Percentiles rank a stretch among this genome's conserved stretches.
These are phyloP conservation scores for Dicentrarchus labrax DNA, from an alignment of 2,113 vertebrate genomes.

Conservation along the genomic window DNA sequence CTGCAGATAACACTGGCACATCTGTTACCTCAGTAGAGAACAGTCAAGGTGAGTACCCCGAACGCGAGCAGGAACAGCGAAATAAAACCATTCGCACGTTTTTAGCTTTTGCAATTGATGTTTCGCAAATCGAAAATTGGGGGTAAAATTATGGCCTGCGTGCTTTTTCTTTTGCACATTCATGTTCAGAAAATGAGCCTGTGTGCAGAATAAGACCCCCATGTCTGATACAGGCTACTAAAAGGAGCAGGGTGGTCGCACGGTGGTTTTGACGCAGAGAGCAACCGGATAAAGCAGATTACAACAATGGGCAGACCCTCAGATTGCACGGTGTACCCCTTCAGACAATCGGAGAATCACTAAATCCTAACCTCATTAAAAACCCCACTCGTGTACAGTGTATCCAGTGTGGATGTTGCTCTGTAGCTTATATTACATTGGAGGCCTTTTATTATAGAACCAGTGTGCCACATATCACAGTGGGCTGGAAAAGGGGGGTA, in stretches of 20 bases:
- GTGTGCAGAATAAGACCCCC: neutral
- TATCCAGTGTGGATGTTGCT: neutral
- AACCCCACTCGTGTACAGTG: neutral
- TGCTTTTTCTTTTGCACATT: neutral
- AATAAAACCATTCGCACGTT: fast-evolving
- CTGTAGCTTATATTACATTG: conserved; percentile 15
- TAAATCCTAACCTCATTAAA: neutral
- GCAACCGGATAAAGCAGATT: conserved; percentile 52
- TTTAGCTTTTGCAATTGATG: neutral
- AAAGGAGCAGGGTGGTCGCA: conserved; percentile 18
- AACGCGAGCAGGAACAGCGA: neutral
- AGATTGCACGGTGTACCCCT: neutral
- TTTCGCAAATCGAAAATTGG: too few relatives aligned
- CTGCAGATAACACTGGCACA: conserved; percentile 60
- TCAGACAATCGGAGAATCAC: neutral
- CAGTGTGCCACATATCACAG: conserved; percentile 47
- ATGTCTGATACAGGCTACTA: neutral
- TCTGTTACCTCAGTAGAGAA: conserved; percentile 68
- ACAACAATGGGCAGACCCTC: conserved; percentile 71
- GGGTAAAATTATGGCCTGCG: neutral
- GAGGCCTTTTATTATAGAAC: conserved; percentile 40
- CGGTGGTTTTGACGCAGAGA: conserved; percentile 74
- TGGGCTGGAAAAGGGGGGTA: neutral
- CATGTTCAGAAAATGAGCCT: neutral
- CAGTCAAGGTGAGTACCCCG: conserved; percentile 80